Base-by-base conservation (phyloP, 2,797 vertebrate species). In the Chromobotia macracanthus region DNA sequence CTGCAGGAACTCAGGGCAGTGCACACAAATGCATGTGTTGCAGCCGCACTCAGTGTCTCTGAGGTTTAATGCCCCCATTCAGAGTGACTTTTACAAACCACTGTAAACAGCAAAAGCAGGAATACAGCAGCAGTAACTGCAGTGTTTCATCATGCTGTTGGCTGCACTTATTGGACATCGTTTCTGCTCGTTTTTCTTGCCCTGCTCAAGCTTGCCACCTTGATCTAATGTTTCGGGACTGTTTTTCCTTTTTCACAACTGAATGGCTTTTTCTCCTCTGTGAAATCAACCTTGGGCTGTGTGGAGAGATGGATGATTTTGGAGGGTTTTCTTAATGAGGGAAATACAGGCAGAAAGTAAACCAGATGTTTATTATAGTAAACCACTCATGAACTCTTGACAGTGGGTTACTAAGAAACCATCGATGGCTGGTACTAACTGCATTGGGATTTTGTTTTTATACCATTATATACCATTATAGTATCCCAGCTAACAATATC, bases 61-160 rank as follows among this genome's bases (percentile, higher is more conserved):
- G 0, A 50, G 65, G 76, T 72, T 76, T 86, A 80, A 78, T 75
- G 77, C 82, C 11, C 41, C 25, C 44, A 56, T 66, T 77, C 75
- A 79, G 77, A 86, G 84, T 81, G 72, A 79, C 82, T 69, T 76
- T 79, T 82, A 90, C 90, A 89, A 88, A 83, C 83, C 79, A 83
- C 61, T 21, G 88, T 90, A 88, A 82, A 82, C 82, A 88, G 69
- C 75, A 89, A 50, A 61, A 11, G 53, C 65, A 35, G 38, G 55
- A 16, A 69, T 77, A 60, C 58, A 63, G 73, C 73, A 55, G 61
- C 23, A 44, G 50, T 65, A 67, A 88, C 77, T 84, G 78, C 28
- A 67, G 85, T 79, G 46, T 86, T 92, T 89, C 65, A 87, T 92
- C 87, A 91, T 88, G 87, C 85, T 83, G 80, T 15, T 73, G 1